Base-by-base conservation (phyloP, 2,113 vertebrate species). In the Peromyscus maniculatus region DNA sequence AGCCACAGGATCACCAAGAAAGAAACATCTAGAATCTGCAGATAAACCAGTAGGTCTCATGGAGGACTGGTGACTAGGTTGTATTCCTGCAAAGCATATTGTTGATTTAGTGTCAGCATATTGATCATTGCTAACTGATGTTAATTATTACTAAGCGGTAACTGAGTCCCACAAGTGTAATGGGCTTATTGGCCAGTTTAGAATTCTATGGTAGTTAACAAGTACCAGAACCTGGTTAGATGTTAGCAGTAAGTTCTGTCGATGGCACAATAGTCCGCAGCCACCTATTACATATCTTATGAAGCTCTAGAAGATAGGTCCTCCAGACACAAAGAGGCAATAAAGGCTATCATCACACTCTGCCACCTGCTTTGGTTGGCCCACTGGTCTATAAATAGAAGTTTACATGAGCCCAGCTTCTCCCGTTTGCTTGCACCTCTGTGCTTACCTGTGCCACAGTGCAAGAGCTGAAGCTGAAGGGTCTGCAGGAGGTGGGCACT, bases 161-260 rank as follows among this genome's bases (percentile, higher is more conserved):
- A 64, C 43, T 24, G 62, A 66, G 21, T 15, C 69, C n/a, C 67
- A 49, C 1, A n/a, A 39, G 28, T 28, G n/a, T 43, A 59, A 31
- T 33, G 67, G 12, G 17, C 39, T 89, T 86, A 49, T 39, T 91
- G 89, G 92, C n/a, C 55, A 91, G 52, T 67, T 87, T 24, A 75
- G 80, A 59, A 87, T 92, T 75, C 79, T 83, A 39, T 64, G 31
- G 52, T 87, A 90, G 74, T 77, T 64, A 91, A 26, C n/a, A 66
- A 11, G 59, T n/a, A 52, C 39, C 52, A 66, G 62, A 24, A 49
- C 75, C 28, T 33, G 26, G 52, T 33, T 78, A 36, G 33, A 12
- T 17, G 33, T 64, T 67, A n/a, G 33, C 33, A 67, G 8, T 43
- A 80, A 55, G 46, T 91, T 91, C 62, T 80, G 62, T 43, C 62